These are phyloP conservation scores for Chymomyza procnemis DNA, from an alignment of 2,888 invertebrate genomes.

Conservation along the genomic window DNA sequence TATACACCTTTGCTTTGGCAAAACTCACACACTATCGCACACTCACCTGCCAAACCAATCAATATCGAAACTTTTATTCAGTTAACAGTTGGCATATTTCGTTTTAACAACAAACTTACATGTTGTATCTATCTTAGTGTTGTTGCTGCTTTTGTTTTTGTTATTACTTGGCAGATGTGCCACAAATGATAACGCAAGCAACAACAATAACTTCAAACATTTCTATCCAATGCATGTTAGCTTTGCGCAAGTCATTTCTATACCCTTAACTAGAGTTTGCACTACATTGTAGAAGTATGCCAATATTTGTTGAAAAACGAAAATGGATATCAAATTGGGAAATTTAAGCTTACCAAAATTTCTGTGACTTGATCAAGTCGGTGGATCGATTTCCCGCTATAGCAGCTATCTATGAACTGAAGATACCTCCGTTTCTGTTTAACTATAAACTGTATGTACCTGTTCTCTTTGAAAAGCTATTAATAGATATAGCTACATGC, in stretches of 20 bases:
- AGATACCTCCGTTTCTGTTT: too few relatives aligned
- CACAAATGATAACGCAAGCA: constrained; percentile 38
- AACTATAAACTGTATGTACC: too few relatives aligned
- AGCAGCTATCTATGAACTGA: too few relatives aligned
- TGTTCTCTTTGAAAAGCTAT: too few relatives aligned
- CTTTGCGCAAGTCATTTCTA: background rate
- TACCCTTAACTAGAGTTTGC: background rate
- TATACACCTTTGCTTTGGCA: too few relatives aligned
- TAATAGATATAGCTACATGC: too few relatives aligned
- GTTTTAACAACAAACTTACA: constrained; percentile 9
- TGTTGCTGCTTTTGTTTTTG: constrained; percentile 8
- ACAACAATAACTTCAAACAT: constrained; percentile 43
- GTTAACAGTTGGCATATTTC: constrained; percentile 21
- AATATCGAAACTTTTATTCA: constrained; percentile 42
- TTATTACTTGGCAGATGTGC: constrained; percentile 28
- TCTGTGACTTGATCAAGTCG: too few relatives aligned
- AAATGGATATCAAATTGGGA: too few relatives aligned
- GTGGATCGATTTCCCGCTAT: too few relatives aligned
- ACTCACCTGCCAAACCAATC: constrained; percentile 17
- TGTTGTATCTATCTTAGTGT: constrained; percentile 1
- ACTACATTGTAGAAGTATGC: background rate
- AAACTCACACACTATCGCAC: too few relatives aligned
- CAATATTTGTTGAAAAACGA: too few relatives aligned
- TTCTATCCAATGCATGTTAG: constrained; percentile 17
- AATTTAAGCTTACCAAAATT: too few relatives aligned